Percentiles rank a stretch among this genome's conserved stretches.
These are phyloP conservation scores for Heliangelus exortis DNA, from an alignment of 2,797 vertebrate genomes.

Conservation along the genomic window DNA sequence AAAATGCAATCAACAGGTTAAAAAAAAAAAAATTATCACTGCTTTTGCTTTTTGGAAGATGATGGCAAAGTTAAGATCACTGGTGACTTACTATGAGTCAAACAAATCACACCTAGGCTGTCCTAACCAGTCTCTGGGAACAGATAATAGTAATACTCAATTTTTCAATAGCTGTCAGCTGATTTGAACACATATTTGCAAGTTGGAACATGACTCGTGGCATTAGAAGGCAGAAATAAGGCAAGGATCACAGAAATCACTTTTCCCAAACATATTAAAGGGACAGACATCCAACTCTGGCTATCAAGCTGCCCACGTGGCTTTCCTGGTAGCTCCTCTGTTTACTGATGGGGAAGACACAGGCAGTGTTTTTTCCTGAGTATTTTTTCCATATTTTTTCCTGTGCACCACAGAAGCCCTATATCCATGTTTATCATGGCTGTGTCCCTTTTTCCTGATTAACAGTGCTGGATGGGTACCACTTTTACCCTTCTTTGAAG, in stretches of 20 bases:
- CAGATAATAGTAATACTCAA: neutral
- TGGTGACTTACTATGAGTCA: neutral
- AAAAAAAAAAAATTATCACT: neutral
- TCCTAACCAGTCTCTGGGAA: neutral
- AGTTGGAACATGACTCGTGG: neutral
- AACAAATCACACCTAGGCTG: neutral
- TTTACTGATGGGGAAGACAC: neutral
- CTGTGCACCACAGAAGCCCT: neutral
- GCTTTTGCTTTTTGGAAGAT: neutral
- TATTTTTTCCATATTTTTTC: too few species aligned
- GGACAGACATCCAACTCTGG: neutral
- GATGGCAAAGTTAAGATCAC: neutral
- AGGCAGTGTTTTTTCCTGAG: neutral
- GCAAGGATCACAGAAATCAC: neutral
- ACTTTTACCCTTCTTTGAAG: neutral
- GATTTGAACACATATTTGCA: neutral
- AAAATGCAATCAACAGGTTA: neutral
- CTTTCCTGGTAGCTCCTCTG: neutral
- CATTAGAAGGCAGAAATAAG: neutral
- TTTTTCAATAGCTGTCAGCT: neutral
- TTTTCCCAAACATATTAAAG: neutral
- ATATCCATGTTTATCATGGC: fast-evolving
- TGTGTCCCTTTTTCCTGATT: neutral
- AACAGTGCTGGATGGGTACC: neutral
- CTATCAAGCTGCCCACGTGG: fast-evolving